Percentiles rank a stretch among this genome's conserved stretches.
Evolutionary conservation across 2,113 vertebrate genomes (phyloP).

Genomic region (Hoplias malabaricus): DNA sequence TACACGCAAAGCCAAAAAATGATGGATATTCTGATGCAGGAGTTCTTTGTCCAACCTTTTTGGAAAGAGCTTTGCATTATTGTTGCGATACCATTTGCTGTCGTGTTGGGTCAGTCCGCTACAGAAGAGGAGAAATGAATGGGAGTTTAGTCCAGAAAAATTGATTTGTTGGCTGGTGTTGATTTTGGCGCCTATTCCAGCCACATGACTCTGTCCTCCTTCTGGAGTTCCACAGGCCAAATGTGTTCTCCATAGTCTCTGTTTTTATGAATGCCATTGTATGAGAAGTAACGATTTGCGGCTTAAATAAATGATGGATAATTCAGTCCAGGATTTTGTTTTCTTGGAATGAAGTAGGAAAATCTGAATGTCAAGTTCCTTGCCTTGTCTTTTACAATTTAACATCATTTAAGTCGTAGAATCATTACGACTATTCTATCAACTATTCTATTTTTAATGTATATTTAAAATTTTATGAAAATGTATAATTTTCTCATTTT

Average conservation of each 20-base stretch:
- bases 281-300: not conserved
- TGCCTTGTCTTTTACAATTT: too few relatives aligned
- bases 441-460: too few relatives aligned
- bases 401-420: too few relatives aligned
- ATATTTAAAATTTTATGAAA: too few relatives aligned
- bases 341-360: not conserved
- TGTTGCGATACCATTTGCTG: too few relatives aligned
- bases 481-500: too few relatives aligned
- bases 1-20: too few relatives aligned
- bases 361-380: not conserved
- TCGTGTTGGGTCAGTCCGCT: not conserved
- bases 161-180: slow-evolving; percentile 23
- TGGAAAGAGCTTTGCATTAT: too few relatives aligned
- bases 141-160: not conserved
- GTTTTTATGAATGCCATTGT: not conserved
- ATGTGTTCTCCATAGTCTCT: slow-evolving; percentile 14
- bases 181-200: too few relatives aligned
- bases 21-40: too few relatives aligned
- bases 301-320: not conserved
- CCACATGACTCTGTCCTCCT: not conserved
- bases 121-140: slow-evolving; percentile 20
- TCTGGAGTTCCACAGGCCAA: slow-evolving; percentile 7
- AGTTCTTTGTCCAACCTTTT: too few relatives aligned
- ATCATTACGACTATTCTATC: too few relatives aligned
- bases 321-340: not conserved